Conservation (phyloP, 2,888 invertebrate species). For the Diarsia mendica region DNA sequence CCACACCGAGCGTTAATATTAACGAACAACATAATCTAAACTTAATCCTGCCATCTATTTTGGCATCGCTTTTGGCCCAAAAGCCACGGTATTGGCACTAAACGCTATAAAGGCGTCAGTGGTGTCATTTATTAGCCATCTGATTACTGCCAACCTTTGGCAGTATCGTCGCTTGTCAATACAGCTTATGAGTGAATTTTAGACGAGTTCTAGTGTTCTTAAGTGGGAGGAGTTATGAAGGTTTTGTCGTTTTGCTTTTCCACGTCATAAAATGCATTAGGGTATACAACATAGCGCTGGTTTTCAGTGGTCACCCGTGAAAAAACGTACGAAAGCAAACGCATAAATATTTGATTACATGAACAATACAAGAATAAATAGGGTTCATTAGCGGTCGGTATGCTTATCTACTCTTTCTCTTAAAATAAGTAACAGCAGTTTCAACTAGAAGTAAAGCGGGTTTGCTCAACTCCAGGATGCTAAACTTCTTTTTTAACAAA, state of each 20-base stretch:
- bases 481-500: slow-evolving; percentile 9
- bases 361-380: too few species aligned
- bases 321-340: too few species aligned
- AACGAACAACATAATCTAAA: slow-evolving; percentile 56
- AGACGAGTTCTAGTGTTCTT: slow-evolving; percentile 29
- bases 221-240: background rate
- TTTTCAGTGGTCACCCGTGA: too few species aligned
- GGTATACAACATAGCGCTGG: too few species aligned
- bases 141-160: slow-evolving; percentile 58
- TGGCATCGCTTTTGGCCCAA: slow-evolving; percentile 38
- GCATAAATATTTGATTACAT: too few species aligned
- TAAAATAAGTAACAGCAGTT: background rate
- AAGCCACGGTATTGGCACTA: slow-evolving; percentile 59
- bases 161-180: slow-evolving; percentile 41
- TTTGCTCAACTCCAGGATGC: background rate
- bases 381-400: background rate
- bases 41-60: slow-evolving; percentile 44
- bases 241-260: background rate
- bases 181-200: slow-evolving; percentile 24
- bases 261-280: background rate
- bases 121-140: slow-evolving; percentile 55
- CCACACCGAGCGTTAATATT: slow-evolving; percentile 23
- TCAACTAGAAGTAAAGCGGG: background rate
- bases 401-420: background rate
- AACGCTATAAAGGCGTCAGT: slow-evolving; percentile 27